Base-by-base conservation (phyloP, 1,140 invertebrate species). In the Ylistrum balloti region DNA sequence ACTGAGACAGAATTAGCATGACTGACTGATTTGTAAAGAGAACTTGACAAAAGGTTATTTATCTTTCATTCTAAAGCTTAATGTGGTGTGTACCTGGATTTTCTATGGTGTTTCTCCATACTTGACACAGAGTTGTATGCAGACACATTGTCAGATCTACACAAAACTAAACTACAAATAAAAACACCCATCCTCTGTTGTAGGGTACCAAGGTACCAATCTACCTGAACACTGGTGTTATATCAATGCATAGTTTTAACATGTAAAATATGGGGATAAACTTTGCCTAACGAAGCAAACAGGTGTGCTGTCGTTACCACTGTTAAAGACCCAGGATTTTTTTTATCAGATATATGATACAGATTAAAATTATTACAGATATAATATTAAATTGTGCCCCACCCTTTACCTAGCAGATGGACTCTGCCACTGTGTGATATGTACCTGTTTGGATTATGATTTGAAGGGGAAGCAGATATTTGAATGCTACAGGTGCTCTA, bases 1-100 rank as follows among this genome's bases (percentile, higher is more conserved):
- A n/a, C 22, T 11, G 17, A 74, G n/a, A 74, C n/a, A 74, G 11
- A 74, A 74, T 74, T 74, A 74, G n/a, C 56, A 74, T 74, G 56
- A 74, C 22, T 74, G 56, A 74, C 56, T 74, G 56, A 28, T 3
- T 74, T 74, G 1, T n/a, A 74, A 74, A 74, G n/a, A n/a, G 56
- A 74, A 74, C 22, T 28, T 74, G 56, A 74, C 56, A 74, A 74
- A 74, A n/a, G 56, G 1, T 74, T 74, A 74, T 74, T 74, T 74
- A 74, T 74, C 56, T 74, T 74, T 74, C 56, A 74, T 74, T 74
- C n/a, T 74, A 74, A n/a, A 74, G 13, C 20, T 74, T 74, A 74
- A 74, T 74, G 56, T 5, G 56, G 56, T 28, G 11, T 74, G 56
- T 17, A 74, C 1, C 13, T 74, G 22, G 56, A 74, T 74, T 28